phyloP scores from a whole-genome alignment of 1,140 invertebrate species.

The Cyphomyrmex costatus region DNA sequence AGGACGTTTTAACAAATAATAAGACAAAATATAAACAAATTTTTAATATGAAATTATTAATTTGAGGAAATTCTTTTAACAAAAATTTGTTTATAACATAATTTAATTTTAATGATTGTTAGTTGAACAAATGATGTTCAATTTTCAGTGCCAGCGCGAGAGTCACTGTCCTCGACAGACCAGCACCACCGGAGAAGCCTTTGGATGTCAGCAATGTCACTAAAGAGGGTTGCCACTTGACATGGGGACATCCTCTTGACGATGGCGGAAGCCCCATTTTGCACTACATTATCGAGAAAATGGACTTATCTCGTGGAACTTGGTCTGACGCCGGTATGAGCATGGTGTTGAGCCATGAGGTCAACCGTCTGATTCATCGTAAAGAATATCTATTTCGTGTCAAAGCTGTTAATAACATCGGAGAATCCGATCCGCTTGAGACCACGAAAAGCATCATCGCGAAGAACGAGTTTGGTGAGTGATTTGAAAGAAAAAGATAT shows the following conservation, averaged over 20 bases:
- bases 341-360: constrained; percentile 93
- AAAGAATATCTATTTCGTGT: constrained; percentile 97
- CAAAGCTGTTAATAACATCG: constrained; percentile 97
- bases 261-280: constrained; percentile 97
- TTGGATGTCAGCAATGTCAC: constrained; percentile 94
- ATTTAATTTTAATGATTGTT: constrained; percentile 1
- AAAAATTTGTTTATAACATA: not conserved
- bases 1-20: not conserved
- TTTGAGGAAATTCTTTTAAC: not conserved
- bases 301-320: constrained; percentile 97
- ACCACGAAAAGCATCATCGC: constrained; percentile 95
- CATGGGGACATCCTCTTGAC: constrained; percentile 94
- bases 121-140: not conserved
- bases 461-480: constrained; percentile 95
- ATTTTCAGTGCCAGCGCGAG: constrained; percentile 91
- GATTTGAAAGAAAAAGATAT: not conserved
- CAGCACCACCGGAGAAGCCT: constrained; percentile 95
- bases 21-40: not conserved
- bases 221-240: constrained; percentile 95
- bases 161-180: constrained; percentile 96
- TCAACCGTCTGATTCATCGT: constrained; percentile 95
- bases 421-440: constrained; percentile 96
- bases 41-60: constrained; percentile 3
- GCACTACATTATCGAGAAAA: constrained; percentile 99
- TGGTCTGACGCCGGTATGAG: constrained; percentile 98